Evolutionary conservation across 2,113 vertebrate genomes (phyloP).

Genomic region (Cheilinus undulatus): DNA sequence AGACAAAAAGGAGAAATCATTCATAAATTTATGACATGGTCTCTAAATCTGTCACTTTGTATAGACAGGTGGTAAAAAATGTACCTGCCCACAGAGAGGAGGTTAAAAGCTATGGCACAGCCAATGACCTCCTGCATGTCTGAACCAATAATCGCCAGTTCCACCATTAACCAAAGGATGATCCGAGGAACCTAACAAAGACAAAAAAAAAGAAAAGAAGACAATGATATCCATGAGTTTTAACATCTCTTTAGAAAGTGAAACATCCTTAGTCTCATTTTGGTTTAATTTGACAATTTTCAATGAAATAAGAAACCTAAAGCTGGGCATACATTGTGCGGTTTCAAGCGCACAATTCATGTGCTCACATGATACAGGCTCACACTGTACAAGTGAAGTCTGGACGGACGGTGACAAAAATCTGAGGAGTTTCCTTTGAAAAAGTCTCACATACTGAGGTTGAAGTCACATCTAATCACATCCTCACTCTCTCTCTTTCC

Average conservation of each 20-base stretch:
- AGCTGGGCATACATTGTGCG: too few relatives aligned
- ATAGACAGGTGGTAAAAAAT: not conserved
- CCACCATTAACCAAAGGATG: conserved; percentile 96
- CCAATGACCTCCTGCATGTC: conserved; percentile 99
- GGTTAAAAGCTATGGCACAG: conserved; percentile 95
- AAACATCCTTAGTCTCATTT: not conserved
- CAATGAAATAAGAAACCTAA: too few relatives aligned
- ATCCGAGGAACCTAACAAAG: conserved; percentile 89
- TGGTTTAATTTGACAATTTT: too few relatives aligned
- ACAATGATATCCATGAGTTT: not conserved
- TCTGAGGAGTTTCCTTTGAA: too few relatives aligned
- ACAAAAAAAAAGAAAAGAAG: not conserved
- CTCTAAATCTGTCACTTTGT: not conserved
- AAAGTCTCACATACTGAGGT: too few relatives aligned
- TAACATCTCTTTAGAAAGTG: conserved; percentile 2
- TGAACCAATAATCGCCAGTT: conserved; percentile 94
- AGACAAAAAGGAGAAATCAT: not conserved
- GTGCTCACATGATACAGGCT: too few relatives aligned
- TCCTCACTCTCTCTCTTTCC: too few relatives aligned
- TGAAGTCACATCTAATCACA: too few relatives aligned
- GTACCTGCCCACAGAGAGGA: conserved; percentile 91
- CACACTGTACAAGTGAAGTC: too few relatives aligned
- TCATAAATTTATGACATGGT: too few relatives aligned
- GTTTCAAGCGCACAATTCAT: too few relatives aligned
- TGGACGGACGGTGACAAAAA: too few relatives aligned